phyloP scores from a whole-genome alignment of 2,797 vertebrate species.

The Falco biarmicus region DNA sequence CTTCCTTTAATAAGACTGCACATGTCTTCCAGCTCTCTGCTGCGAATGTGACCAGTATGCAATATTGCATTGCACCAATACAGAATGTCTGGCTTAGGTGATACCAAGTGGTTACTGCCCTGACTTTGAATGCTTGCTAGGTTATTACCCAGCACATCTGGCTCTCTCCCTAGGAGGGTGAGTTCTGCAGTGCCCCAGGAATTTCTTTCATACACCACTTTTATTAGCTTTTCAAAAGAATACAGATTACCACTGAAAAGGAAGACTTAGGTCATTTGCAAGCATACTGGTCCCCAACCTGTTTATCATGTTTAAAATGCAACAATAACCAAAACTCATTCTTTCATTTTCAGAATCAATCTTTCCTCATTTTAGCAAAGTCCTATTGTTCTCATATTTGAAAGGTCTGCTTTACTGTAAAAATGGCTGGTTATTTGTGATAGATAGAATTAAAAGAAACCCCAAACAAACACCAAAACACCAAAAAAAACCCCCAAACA shows the following conservation, averaged over 20 bases:
- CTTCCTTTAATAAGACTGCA: constrained; percentile 58
- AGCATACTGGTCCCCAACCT: constrained; percentile 48
- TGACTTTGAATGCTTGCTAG: constrained; percentile 64
- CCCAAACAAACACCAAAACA: neutral
- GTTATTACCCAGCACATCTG: constrained; percentile 69
- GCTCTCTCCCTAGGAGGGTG: constrained; percentile 67
- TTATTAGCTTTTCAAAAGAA: constrained; percentile 72
- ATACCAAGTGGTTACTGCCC: constrained; percentile 58
- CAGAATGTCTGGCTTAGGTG: constrained; percentile 62
- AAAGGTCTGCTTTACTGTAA: neutral
- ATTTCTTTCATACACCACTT: constrained; percentile 70
- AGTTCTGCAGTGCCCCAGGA: constrained; percentile 69
- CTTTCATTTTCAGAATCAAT: constrained; percentile 4
- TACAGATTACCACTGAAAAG: constrained; percentile 59
- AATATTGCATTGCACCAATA: constrained; percentile 41
- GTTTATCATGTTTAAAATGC: constrained; percentile 14
- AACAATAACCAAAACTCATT: neutral
- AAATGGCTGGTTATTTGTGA: neutral
- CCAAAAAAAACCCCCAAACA: neutral
- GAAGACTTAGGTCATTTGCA: constrained; percentile 57
- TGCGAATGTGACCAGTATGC: constrained; percentile 73
- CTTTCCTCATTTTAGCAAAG: neutral
- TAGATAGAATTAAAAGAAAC: neutral
- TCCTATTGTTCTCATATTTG: neutral
- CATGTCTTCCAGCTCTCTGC: constrained; percentile 55